phyloP scores from a whole-genome alignment of 2,797 vertebrate genomes.

The Aselliscus stoliczkanus region DNA sequence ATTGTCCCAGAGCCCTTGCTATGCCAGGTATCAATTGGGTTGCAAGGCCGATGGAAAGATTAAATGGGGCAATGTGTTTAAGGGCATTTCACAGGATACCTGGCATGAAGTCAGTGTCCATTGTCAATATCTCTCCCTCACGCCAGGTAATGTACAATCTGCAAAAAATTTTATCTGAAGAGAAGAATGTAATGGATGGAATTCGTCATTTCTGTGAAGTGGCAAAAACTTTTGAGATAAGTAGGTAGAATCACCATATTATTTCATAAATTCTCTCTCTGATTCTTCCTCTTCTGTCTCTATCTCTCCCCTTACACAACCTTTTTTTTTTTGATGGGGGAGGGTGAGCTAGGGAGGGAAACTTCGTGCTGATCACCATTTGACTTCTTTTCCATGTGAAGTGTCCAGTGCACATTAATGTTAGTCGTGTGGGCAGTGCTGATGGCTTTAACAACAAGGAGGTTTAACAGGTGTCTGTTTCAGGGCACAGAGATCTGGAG shows the following conservation, averaged over 20 bases:
- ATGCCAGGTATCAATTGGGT: not conserved
- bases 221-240: not conserved
- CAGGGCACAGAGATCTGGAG: not conserved
- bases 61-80: not conserved
- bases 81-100: not conserved
- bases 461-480: not conserved
- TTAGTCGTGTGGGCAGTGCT: not conserved
- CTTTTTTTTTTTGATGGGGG: too few species aligned
- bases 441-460: not conserved
- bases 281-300: not conserved
- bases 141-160: not conserved
- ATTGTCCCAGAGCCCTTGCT: not conserved
- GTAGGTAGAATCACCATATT: not conserved
- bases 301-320: not conserved
- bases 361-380: not conserved
- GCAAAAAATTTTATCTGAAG: not conserved
- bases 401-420: not conserved
- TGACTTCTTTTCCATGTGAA: not conserved
- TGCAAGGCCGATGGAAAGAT: not conserved
- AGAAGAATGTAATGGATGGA: not conserved
- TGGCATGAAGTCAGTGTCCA: not conserved
- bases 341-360: fast-evolving
- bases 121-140: not conserved
- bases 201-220: not conserved
- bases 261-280: not conserved